These are phyloP conservation scores for Limenitis camilla DNA, from an alignment of 2,888 invertebrate species.

Conservation along the genomic window DNA sequence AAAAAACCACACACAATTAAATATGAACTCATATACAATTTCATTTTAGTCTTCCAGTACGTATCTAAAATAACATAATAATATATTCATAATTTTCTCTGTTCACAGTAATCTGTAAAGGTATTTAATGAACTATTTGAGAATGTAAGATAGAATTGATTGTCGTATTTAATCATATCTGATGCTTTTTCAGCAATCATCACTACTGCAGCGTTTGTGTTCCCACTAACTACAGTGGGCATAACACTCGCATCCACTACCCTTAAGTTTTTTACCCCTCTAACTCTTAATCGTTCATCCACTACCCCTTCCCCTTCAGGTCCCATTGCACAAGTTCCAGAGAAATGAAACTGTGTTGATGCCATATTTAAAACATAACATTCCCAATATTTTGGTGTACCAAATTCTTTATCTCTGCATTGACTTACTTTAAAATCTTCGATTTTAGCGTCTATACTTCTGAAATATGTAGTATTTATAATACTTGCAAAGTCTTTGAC, in stretches of 20 bases:
- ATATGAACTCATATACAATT: too few relatives aligned
- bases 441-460: slow-evolving; percentile 25
- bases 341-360: slow-evolving; percentile 38
- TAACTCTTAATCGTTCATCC: slow-evolving; percentile 22
- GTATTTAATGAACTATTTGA: too few relatives aligned
- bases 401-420: slow-evolving; percentile 35
- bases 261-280: too few relatives aligned
- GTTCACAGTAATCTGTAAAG: too few relatives aligned
- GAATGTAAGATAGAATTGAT: too few relatives aligned
- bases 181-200: slow-evolving; percentile 78
- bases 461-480: slow-evolving; percentile 30
- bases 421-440: slow-evolving; percentile 31
- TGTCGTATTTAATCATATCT: slow-evolving; percentile 69
- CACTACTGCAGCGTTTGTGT: slow-evolving; percentile 75
- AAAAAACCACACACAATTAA: too few relatives aligned
- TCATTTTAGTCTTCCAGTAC: too few relatives aligned
- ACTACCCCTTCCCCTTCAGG: slow-evolving; percentile 38
- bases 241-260: slow-evolving; percentile 74
- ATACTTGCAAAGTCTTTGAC: slow-evolving; percentile 30
- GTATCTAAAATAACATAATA: too few relatives aligned
- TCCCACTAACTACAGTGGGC: slow-evolving; percentile 75
- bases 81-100: too few relatives aligned
- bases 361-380: slow-evolving; percentile 42
- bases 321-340: slow-evolving; percentile 50
- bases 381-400: slow-evolving; percentile 44